phyloP scores from a whole-genome alignment of 2,888 invertebrate genomes.

The Watsonalla binaria region DNA sequence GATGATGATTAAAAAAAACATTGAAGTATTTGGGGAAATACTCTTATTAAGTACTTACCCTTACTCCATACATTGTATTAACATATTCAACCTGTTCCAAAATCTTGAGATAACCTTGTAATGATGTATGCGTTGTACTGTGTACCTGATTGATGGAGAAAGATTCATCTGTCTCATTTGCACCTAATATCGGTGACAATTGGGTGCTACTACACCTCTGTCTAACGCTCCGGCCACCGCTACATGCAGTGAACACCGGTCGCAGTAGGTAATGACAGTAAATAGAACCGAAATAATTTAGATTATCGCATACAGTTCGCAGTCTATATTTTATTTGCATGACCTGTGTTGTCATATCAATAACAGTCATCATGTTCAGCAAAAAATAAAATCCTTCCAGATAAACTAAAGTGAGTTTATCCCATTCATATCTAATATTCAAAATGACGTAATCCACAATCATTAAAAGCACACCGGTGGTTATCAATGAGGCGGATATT shows the following conservation, averaged over 20 bases:
- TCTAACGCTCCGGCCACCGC: too few species aligned
- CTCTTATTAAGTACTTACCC: too few species aligned
- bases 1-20: too few species aligned
- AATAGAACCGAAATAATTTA: not conserved
- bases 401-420: slow-evolving; percentile 5
- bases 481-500: slow-evolving; percentile 2
- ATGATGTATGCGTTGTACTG: too few species aligned
- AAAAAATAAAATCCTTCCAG: slow-evolving; percentile 24
- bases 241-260: too few species aligned
- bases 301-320: slow-evolving; percentile 6
- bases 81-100: not conserved
- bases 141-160: too few species aligned
- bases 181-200: too few species aligned
- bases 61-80: not conserved
- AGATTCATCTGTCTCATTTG: not conserved
- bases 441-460: slow-evolving; percentile 14
- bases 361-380: slow-evolving; percentile 15
- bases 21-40: too few species aligned
- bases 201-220: too few species aligned
- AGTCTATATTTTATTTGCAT: slow-evolving; percentile 26
- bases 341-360: slow-evolving; percentile 19
- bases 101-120: not conserved
- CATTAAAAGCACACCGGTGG: slow-evolving; percentile 1
- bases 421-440: slow-evolving; percentile 7
- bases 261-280: not conserved